Evolutionary conservation across 2,797 vertebrate genomes (phyloP).

Genomic region (Capromys pilorides): DNA sequence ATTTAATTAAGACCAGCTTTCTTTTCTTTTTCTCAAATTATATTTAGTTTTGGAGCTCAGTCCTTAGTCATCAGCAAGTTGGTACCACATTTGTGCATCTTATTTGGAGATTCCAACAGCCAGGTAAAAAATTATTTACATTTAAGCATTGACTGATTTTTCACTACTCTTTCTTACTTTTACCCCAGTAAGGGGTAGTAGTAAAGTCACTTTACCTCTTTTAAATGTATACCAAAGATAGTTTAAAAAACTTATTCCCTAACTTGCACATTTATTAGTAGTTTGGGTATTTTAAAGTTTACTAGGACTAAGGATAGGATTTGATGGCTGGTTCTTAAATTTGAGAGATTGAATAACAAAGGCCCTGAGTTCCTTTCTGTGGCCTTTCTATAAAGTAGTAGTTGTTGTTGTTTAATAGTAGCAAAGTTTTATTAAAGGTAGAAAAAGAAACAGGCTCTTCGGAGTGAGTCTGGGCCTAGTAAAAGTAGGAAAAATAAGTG

Average conservation of each 20-base stretch:
- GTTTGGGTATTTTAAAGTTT: neutral
- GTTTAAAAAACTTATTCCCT: neutral
- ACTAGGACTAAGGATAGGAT: neutral
- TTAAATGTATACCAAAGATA: neutral
- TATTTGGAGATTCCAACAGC: slow-evolving; percentile 94
- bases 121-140: slow-evolving; percentile 88
- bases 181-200: neutral
- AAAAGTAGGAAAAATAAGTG: neutral
- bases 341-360: slow-evolving; percentile 4
- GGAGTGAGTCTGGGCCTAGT: neutral
- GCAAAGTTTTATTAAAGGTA: neutral
- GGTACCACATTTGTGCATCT: slow-evolving; percentile 93
- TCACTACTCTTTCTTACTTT: neutral
- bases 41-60: slow-evolving; percentile 91
- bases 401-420: neutral
- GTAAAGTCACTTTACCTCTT: neutral
- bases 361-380: neutral
- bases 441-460: neutral
- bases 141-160: slow-evolving; percentile 5
- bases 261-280: slow-evolving; percentile 18
- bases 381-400: neutral
- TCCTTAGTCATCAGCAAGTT: slow-evolving; percentile 93
- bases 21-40: slow-evolving; percentile 55
- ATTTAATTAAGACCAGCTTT: slow-evolving; percentile 55
- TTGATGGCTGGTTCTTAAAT: slow-evolving; percentile 1